These are phyloP conservation scores for Emberiza fucata DNA, from an alignment of 2,113 vertebrate species.

Conservation along the genomic window DNA sequence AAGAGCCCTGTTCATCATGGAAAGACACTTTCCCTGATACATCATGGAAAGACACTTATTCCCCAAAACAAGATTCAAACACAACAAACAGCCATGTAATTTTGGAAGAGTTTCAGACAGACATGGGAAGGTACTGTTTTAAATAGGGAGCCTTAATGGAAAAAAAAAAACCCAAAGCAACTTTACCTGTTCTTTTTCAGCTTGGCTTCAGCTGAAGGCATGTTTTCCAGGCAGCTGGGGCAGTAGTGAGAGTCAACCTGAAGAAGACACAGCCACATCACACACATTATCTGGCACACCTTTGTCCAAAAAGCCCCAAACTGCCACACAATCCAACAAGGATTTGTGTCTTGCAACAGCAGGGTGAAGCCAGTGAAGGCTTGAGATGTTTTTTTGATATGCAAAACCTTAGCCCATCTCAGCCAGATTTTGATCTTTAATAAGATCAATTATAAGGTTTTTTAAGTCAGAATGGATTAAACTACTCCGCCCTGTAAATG, in stretches of 20 bases:
- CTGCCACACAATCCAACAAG: fast-evolving
- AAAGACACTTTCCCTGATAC: no score
- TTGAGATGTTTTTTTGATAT: neutral
- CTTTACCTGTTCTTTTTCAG: conserved; percentile 96
- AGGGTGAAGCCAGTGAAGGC: neutral
- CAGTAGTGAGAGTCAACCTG: conserved; percentile 99
- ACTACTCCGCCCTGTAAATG: neutral
- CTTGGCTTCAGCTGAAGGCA: conserved; percentile 99
- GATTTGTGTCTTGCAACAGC: neutral
- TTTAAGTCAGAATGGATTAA: neutral
- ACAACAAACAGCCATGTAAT: neutral
- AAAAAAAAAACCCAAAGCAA: neutral
- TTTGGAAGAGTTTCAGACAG: neutral
- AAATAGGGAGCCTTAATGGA: fast-evolving
- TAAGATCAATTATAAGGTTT: neutral
- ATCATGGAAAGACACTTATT: neutral
- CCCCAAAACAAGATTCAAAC: neutral
- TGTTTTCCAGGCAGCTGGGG: conserved; percentile 98
- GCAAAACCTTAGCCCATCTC: neutral
- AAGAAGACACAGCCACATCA: neutral
- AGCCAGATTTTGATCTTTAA: neutral
- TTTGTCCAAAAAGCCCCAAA: neutral
- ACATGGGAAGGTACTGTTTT: fast-evolving
- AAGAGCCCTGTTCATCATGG: neutral
- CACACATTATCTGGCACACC: fast-evolving